These are phyloP conservation scores for Tenthredo notha DNA, from an alignment of 2,888 invertebrate genomes.

Conservation along the genomic window DNA sequence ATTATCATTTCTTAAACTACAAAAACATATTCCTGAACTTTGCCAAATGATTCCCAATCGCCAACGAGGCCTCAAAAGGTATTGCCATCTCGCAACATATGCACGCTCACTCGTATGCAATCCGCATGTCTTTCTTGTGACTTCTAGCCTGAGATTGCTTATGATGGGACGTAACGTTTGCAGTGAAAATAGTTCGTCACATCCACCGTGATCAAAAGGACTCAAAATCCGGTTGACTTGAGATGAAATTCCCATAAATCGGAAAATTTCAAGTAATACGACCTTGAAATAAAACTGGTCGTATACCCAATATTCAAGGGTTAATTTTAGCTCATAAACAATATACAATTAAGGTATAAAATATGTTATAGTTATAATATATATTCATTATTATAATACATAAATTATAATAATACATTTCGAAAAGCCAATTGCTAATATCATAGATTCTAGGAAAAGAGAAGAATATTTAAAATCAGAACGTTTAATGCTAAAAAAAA, in stretches of 20 bases:
- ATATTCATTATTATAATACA: too few relatives aligned
- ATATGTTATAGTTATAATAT: not conserved
- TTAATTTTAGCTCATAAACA: not conserved
- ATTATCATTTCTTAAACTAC: too few relatives aligned
- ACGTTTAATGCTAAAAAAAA: not conserved
- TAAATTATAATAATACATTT: not conserved
- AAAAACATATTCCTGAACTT: too few relatives aligned
- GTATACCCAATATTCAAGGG: not conserved
- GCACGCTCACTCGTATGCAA: too few relatives aligned
- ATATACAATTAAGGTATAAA: not conserved
- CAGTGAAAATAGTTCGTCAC: too few relatives aligned
- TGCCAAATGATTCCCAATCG: too few relatives aligned
- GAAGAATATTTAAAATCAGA: not conserved
- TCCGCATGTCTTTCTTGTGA: too few relatives aligned
- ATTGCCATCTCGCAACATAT: too few relatives aligned
- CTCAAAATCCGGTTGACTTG: not conserved
- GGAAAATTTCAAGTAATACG: not conserved
- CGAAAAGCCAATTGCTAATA: not conserved
- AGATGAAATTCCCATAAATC: not conserved
- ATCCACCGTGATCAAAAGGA: too few relatives aligned
- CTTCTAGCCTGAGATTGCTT: too few relatives aligned
- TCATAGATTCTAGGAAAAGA: not conserved
- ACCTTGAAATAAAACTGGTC: not conserved
- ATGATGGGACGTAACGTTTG: too few relatives aligned
- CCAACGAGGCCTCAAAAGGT: too few relatives aligned